Conservation (phyloP, 2,797 vertebrate genomes). For the Bradypodion pumilum region DNA sequence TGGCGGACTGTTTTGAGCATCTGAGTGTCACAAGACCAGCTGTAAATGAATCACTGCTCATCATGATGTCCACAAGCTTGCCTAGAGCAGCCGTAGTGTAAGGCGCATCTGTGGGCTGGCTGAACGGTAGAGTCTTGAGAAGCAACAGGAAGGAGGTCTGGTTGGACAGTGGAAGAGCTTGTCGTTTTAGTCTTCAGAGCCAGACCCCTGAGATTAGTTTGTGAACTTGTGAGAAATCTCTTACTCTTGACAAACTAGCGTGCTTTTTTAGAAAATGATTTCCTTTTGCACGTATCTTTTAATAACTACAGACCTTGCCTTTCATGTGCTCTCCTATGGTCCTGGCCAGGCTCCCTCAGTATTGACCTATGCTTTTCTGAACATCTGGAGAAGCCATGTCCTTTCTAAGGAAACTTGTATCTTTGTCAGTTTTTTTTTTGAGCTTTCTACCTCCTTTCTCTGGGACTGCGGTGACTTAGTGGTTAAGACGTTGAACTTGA, state of each 20-base stretch:
- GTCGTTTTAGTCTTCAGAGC: neutral
- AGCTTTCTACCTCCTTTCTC: no score
- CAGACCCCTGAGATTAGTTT: neutral
- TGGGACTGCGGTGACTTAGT: no score
- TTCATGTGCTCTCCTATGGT: neutral
- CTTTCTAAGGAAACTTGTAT: neutral
- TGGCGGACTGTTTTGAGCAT: neutral
- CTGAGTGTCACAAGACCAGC: neutral
- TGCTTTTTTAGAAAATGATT: neutral
- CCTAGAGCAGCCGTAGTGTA: neutral
- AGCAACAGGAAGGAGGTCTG: constrained; percentile 1
- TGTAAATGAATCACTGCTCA: constrained; percentile 11
- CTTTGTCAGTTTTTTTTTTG: neutral
- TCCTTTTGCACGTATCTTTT: neutral
- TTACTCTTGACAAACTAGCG: neutral
- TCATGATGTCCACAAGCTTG: neutral
- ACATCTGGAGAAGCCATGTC: neutral
- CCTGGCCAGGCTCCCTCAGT: neutral
- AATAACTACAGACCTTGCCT: neutral
- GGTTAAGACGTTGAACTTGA: no score
- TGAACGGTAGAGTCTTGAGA: neutral
- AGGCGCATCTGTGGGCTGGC: neutral
- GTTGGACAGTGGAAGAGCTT: neutral
- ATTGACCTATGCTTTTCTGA: neutral
- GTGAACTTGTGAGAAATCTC: neutral